Conservation (phyloP, 1,140 invertebrate genomes). For the Danaus melanippus region DNA sequence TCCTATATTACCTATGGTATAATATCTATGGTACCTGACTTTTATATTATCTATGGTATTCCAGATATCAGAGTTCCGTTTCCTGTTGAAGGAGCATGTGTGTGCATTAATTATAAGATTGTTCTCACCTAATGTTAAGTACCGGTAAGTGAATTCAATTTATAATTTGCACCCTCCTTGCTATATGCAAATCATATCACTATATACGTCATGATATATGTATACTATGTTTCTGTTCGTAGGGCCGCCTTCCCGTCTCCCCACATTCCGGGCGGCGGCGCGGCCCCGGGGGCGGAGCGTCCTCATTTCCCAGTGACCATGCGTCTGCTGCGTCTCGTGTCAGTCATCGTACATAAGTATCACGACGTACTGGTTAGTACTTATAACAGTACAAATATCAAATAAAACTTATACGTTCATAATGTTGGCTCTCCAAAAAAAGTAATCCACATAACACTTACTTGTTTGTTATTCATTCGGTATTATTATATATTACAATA, state of each 20-base stretch:
- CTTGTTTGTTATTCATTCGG: too few relatives aligned
- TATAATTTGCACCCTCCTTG: not conserved
- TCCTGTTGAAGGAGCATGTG: slow-evolving; percentile 95
- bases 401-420: too few relatives aligned
- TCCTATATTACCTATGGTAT: too few relatives aligned
- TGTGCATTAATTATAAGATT: slow-evolving; percentile 98
- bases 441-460: too few relatives aligned
- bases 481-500: too few relatives aligned
- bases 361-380: slow-evolving; percentile 88
- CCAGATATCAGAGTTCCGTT: slow-evolving; percentile 94
- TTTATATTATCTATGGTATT: slow-evolving; percentile 35
- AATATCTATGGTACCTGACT: too few relatives aligned
- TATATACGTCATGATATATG: too few relatives aligned
- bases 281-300: slow-evolving; percentile 76
- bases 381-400: too few relatives aligned
- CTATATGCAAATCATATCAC: too few relatives aligned
- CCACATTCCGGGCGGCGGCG: slow-evolving; percentile 41
- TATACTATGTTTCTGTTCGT: slow-evolving; percentile 13
- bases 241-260: slow-evolving; percentile 48
- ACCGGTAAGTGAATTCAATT: slow-evolving; percentile 74
- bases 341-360: slow-evolving; percentile 94
- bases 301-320: slow-evolving; percentile 98
- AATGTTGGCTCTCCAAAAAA: too few relatives aligned
- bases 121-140: slow-evolving; percentile 97
- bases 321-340: slow-evolving; percentile 92